Evolutionary conservation across 2,888 invertebrate species (phyloP), one percentile per base, ranked within the genome.

Genomic region (Sarcophaga caerulescens): DNA sequence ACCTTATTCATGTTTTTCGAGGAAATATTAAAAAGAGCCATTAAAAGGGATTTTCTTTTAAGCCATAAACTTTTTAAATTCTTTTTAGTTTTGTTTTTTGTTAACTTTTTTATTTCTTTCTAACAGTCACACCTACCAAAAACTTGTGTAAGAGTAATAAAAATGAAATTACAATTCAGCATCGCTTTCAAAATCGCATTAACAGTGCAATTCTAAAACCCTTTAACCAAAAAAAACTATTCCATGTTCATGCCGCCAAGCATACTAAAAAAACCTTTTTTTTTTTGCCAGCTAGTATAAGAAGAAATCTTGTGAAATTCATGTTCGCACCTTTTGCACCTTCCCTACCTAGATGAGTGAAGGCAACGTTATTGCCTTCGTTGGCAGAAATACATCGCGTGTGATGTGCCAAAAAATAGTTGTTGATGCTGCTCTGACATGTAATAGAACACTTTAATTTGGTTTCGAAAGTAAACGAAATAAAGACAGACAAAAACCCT

Each of bases 381-480:
- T 19, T 52, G 25, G 35, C 21, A 68, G 25, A 74, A 74, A 57
- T 23, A 70, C 66, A 66, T 81, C 77, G 81, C 81, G 77, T 85
- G 84, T 71, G 71, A 57, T 77, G 62, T 77, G 76, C 68, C 66
- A 71, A 52, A 52, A 52, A 4, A 17, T 52, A 4, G 73, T 63
- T 85, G 57, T 71, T 84, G 76, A 76, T 71, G 71, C 66, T 60
- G 71, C 59, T 63, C 35, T 84, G 84, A 63, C 80, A 81, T 85
- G 81, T 81, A 81, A 84, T 70, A 66, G 60, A 81, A 77, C 73
- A 81, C 73, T 75, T 85, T 69, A 74, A 77, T 73, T 81, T 81
- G 45, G 25, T 71, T 66, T 52, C 21, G 68, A 76, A 82, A 17
- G 70, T 45, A 45, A 66, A 66, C 59, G 25, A 60, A 60, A 66